Percentiles rank a stretch among this genome's conserved stretches.
Evolutionary conservation across 1,140 invertebrate species (phyloP).

Genomic region (Chionoecetes opilio): DNA sequence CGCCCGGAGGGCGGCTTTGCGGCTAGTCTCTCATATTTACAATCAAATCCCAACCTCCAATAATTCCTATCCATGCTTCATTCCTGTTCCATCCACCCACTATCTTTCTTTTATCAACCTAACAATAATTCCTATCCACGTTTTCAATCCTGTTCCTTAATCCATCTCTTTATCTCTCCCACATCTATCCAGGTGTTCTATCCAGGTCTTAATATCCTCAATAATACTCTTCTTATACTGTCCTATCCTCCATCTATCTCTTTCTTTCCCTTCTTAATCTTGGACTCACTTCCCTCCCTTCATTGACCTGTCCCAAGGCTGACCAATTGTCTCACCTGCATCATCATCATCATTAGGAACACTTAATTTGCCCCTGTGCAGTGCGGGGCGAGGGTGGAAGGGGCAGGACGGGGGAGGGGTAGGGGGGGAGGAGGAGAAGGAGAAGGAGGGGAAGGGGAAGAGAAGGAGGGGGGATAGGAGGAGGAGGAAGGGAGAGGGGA

Average conservation of each 20-base stretch:
- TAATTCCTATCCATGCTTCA: not conserved
- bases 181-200: too few relatives aligned
- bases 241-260: constrained; percentile 35
- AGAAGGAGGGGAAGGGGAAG: not conserved
- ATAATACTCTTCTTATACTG: too few relatives aligned
- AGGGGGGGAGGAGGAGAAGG: not conserved
- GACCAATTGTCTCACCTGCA: constrained; percentile 24
- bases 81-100: not conserved
- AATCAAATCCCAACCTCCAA: not conserved
- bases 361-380: not conserved
- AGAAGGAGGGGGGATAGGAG: not conserved
- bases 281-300: not conserved
- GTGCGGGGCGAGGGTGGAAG: not conserved
- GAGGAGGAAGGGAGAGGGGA: not conserved
- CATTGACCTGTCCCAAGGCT: not conserved
- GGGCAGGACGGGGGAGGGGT: not conserved
- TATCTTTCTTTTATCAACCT: not conserved
- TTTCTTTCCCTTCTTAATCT: constrained; percentile 28
- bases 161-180: not conserved
- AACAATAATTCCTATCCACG: too few relatives aligned
- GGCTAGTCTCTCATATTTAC: too few relatives aligned
- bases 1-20: too few relatives aligned
- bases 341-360: constrained; percentile 23
- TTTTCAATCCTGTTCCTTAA: not conserved
- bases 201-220: too few relatives aligned